Percentiles rank a stretch among this genome's conserved stretches.
phyloP scores from a whole-genome alignment of 2,797 vertebrate genomes.

The Catamblyrhynchus diadema region DNA sequence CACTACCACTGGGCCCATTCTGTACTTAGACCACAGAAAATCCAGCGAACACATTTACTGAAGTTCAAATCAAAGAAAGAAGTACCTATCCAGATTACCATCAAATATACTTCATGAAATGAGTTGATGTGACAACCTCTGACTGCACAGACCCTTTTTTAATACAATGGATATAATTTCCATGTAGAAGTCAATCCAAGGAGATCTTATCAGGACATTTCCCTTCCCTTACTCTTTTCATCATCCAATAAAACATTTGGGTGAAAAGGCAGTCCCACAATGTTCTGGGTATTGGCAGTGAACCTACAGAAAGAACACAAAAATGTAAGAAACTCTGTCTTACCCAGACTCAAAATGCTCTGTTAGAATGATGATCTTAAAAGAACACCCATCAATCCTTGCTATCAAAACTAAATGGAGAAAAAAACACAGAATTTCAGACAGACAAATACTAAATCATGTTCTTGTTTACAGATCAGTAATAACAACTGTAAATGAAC shows the following conservation, averaged over 20 bases:
- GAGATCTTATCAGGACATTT: background rate
- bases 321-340: fast-evolving
- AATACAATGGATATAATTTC: background rate
- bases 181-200: background rate
- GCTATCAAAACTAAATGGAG: background rate
- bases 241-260: background rate
- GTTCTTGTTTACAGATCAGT: background rate
- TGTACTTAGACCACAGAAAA: background rate
- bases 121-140: background rate
- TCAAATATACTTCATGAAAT: background rate
- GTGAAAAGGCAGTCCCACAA: background rate
- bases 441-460: background rate
- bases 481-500: background rate
- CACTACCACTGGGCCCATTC: background rate
- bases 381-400: background rate
- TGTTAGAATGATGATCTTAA: background rate
- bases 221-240: background rate
- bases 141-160: background rate
- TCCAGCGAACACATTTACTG: background rate
- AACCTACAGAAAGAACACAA: background rate
- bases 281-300: background rate
- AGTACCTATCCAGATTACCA: background rate
- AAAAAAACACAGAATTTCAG: background rate
- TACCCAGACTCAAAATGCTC: background rate
- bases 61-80: background rate